These are phyloP conservation scores for Tenebrio molitor DNA, from an alignment of 1,140 invertebrate genomes.

Conservation along the genomic window DNA sequence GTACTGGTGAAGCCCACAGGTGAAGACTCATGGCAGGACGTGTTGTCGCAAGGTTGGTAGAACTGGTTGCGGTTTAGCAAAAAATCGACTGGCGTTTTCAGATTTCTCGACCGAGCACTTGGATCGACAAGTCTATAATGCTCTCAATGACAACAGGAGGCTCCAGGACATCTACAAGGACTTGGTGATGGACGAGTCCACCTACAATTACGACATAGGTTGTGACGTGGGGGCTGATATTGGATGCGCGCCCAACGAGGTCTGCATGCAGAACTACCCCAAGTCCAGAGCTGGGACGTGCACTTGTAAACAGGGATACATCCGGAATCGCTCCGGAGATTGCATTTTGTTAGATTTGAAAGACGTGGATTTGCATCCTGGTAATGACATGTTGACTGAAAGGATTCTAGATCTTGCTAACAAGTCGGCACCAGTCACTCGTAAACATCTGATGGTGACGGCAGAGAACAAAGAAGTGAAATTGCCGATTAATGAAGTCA, in stretches of 20 bases:
- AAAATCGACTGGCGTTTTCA: slow-evolving; percentile 20
- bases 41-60: slow-evolving; percentile 63
- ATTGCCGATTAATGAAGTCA: slow-evolving; percentile 82
- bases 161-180: slow-evolving; percentile 59
- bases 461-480: slow-evolving; percentile 81
- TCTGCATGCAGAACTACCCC: slow-evolving; percentile 72
- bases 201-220: slow-evolving; percentile 54
- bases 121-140: slow-evolving; percentile 56
- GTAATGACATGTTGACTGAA: slow-evolving; percentile 61
- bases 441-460: slow-evolving; percentile 81
- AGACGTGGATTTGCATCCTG: slow-evolving; percentile 55
- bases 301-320: slow-evolving; percentile 74
- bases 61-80: slow-evolving; percentile 1
- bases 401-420: slow-evolving; percentile 62
- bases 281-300: slow-evolving; percentile 76
- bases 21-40: slow-evolving; percentile 70
- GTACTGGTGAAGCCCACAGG: slow-evolving; percentile 81
- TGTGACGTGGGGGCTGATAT: slow-evolving; percentile 68
- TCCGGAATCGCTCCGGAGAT: slow-evolving; percentile 69
- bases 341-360: slow-evolving; percentile 60
- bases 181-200: slow-evolving; percentile 58
- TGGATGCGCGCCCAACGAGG: slow-evolving; percentile 75
- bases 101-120: slow-evolving; percentile 53
- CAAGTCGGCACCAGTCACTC: slow-evolving; percentile 64
- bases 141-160: slow-evolving; percentile 51